These are phyloP conservation scores for Neoitamus cyanurus DNA, from an alignment of 2,888 invertebrate species.

Conservation along the genomic window DNA sequence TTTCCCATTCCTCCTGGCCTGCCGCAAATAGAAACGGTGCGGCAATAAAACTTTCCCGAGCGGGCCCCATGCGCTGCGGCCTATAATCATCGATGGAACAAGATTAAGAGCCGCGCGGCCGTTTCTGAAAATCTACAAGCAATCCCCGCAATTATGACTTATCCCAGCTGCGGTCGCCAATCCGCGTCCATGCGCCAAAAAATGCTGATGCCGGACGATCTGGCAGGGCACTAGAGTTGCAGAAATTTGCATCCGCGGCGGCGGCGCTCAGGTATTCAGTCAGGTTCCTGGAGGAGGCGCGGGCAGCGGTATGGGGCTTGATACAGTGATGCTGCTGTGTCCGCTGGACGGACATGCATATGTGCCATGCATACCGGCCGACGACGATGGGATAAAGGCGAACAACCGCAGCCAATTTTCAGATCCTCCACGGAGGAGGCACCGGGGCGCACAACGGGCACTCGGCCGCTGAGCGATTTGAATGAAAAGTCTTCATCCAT, in stretches of 20 bases:
- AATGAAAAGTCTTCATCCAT: conserved; percentile 21
- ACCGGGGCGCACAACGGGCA: not conserved
- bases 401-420: conserved; percentile 28
- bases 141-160: conserved; percentile 44
- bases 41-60: conserved; percentile 11
- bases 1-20: not conserved
- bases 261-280: conserved; percentile 12
- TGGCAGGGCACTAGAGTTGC: not conserved
- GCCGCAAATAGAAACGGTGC: not conserved
- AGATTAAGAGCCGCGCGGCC: conserved; percentile 13
- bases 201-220: not conserved
- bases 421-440: not conserved
- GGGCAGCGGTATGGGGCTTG: not conserved
- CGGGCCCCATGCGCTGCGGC: not conserved
- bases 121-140: conserved; percentile 33
- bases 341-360: not conserved
- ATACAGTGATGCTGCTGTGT: not conserved
- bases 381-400: conserved; percentile 9
- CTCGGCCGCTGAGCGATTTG: not conserved
- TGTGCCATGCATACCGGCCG: not conserved
- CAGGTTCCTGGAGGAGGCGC: not conserved
- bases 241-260: conserved; percentile 22
- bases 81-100: conserved; percentile 39
- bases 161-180: conserved; percentile 8
- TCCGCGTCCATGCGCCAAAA: not conserved